Conservation (phyloP, 2,113 vertebrate species). For the Cyphomyrus discorhynchus region DNA sequence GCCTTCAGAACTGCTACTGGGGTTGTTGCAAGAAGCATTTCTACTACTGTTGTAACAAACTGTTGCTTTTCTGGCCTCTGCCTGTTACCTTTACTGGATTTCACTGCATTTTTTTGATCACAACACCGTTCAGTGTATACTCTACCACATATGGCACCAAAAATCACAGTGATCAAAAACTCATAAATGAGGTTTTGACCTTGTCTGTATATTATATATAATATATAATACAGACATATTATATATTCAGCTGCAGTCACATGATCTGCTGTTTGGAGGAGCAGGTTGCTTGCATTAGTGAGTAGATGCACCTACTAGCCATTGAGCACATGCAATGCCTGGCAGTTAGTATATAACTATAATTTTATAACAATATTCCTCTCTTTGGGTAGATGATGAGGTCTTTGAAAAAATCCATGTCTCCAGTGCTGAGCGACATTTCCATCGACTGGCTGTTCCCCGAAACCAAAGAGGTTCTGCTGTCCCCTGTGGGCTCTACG, state of each 20-base stretch:
- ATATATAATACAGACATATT: no score
- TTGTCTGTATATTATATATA: not conserved
- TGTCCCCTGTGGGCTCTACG: slow-evolving; percentile 73
- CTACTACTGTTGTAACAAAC: not conserved
- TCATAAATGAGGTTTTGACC: not conserved
- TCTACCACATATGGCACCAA: not conserved
- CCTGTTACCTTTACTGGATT: not conserved
- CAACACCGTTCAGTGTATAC: not conserved
- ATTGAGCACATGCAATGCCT: not conserved
- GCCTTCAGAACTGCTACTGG: not conserved
- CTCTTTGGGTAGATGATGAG: slow-evolving; percentile 73
- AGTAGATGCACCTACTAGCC: not conserved
- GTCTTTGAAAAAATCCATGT: slow-evolving; percentile 86
- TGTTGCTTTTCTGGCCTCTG: not conserved
- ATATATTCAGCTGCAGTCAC: not conserved
- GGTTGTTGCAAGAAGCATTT: not conserved
- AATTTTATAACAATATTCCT: not conserved
- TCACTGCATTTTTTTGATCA: not conserved
- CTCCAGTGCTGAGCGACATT: slow-evolving; percentile 79
- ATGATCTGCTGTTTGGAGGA: not conserved
- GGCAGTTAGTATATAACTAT: not conserved
- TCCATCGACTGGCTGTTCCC: slow-evolving; percentile 90
- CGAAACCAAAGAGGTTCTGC: slow-evolving; percentile 78
- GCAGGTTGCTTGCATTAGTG: not conserved
- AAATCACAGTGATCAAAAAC: not conserved